Base-by-base conservation (phyloP, 2,888 invertebrate species). In the Dromius quadrimaculatus region DNA sequence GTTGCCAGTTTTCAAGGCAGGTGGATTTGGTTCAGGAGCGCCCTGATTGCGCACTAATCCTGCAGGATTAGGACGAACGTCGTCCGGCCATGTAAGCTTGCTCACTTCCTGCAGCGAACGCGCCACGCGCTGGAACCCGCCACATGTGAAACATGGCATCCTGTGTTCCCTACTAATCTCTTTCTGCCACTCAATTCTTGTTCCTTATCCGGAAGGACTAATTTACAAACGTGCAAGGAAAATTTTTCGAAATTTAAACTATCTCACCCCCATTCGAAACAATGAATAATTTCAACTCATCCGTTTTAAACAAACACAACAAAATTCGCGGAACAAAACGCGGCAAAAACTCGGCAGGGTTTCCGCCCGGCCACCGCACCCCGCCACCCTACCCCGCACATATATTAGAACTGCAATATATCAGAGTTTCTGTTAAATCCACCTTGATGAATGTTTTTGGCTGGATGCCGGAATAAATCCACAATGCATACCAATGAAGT, bases 391-490 rank as follows among this genome's bases (percentile, higher is more conserved):
- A 23, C 45, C 59, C 62, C 70, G 70, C 70, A 81, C 81, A 82
- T 83, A 83, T 81, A 83, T 83, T 83, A 82, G 80, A 79, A 78
- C 78, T 78, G 82, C 82, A 82, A 83, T 83, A 82, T 82, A 83
- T 83, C 82, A 82, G 81, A 82, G 82, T 82, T 82, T 82, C 82
- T 82, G 82, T 80, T 82, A 83, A 83, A 83, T 83, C 83, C 83
- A 83, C 83, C 82, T 83, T 83, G 83, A 83, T 83, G 83, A 83
- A 83, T 83, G 83, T 82, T 83, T 83, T 83, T 83, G 83, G 82
- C 82, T 82, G 81, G 81, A 81, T 82, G 83, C 83, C 82, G 82
- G 82, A 82, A 83, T 83, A 83, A 83, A 83, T 83, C 83, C 83
- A 82, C 83, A 83, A 83, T 83, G 83, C 83, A 83, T 83, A 83